A percentile compares a stretch with the other conserved stretches of the same genome.
Conservation (phyloP, 2,797 vertebrate species). For the Threskiornis aethiopicus region DNA sequence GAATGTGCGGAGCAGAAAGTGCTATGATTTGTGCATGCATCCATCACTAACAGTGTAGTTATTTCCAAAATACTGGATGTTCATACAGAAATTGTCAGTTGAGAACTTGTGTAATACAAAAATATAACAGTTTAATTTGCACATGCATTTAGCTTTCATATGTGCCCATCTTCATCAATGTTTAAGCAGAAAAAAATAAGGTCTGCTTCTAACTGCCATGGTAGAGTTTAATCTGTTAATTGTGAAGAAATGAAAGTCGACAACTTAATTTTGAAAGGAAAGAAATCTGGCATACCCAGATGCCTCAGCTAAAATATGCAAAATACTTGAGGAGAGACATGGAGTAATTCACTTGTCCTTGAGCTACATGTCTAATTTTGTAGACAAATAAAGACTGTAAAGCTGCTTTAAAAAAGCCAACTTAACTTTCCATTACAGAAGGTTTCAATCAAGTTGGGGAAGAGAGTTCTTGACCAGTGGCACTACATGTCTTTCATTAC, state of each 20-base stretch:
- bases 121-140: background rate
- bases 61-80: background rate
- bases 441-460: slow-evolving; percentile 21
- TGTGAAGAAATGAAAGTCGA: background rate
- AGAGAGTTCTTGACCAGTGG: background rate
- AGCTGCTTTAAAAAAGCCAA: slow-evolving; percentile 39
- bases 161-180: background rate
- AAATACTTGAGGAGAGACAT: background rate
- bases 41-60: background rate
- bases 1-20: background rate
- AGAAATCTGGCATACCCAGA: background rate
- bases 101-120: background rate
- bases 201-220: background rate
- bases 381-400: slow-evolving; percentile 36
- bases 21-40: background rate
- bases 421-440: slow-evolving; percentile 32
- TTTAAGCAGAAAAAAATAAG: background rate
- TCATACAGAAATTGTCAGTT: background rate
- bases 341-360: slow-evolving; percentile 15
- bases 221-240: background rate
- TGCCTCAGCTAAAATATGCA: background rate
- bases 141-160: background rate
- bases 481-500: background rate
- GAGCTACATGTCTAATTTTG: slow-evolving; percentile 3
- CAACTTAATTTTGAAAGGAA: background rate